Evolutionary conservation across 2,797 vertebrate genomes (phyloP).

Genomic region (Macroramphosus scolopax): DNA sequence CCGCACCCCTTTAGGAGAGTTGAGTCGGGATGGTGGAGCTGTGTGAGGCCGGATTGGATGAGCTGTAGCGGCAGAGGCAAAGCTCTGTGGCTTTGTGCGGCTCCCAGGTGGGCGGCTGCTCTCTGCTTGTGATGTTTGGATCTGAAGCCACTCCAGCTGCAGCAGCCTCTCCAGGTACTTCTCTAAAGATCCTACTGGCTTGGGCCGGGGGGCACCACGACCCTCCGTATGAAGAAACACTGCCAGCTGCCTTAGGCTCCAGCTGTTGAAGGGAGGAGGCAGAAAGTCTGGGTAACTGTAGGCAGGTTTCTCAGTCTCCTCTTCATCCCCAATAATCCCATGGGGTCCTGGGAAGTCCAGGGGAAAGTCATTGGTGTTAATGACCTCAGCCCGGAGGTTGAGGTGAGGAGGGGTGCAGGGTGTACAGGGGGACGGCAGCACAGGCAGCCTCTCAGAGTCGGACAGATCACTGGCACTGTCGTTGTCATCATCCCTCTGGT

Average conservation of each 20-base stretch:
- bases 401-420: slow-evolving; percentile 91
- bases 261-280: slow-evolving; percentile 89
- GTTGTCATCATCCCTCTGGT: slow-evolving; percentile 83
- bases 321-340: slow-evolving; percentile 52
- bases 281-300: slow-evolving; percentile 90
- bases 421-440: slow-evolving; percentile 86
- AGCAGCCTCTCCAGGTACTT: slow-evolving; percentile 87
- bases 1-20: slow-evolving; percentile 78
- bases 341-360: slow-evolving; percentile 68
- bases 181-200: slow-evolving; percentile 81
- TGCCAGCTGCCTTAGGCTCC: slow-evolving; percentile 89
- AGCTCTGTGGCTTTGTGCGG: slow-evolving; percentile 51
- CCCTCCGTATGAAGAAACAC: slow-evolving; percentile 83
- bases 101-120: slow-evolving; percentile 67
- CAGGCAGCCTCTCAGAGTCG: slow-evolving; percentile 90
- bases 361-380: slow-evolving; percentile 81
- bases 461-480: slow-evolving; percentile 96
- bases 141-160: slow-evolving; percentile 92
- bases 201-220: slow-evolving; percentile 74
- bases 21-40: slow-evolving; percentile 77
- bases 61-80: slow-evolving; percentile 51
- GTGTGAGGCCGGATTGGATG: slow-evolving; percentile 77
- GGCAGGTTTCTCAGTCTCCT: slow-evolving; percentile 53
- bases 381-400: slow-evolving; percentile 90
- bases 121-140: slow-evolving; percentile 87